These are phyloP conservation scores for Myiothlypis coronata DNA, from an alignment of 2,797 vertebrate species.

Conservation along the genomic window DNA sequence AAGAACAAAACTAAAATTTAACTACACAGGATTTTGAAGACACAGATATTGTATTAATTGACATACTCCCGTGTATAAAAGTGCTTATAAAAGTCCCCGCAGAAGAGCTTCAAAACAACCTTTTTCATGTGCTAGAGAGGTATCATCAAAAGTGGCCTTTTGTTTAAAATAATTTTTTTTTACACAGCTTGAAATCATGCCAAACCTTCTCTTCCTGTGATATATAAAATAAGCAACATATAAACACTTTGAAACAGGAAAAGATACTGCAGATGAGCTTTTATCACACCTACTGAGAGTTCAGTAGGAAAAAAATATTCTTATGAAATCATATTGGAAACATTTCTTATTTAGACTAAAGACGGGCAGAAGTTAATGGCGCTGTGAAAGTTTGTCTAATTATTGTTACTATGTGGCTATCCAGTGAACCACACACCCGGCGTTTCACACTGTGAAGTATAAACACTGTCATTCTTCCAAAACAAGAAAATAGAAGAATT, in stretches of 20 bases:
- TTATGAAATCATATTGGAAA: not conserved
- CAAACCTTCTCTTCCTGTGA: fast-evolving
- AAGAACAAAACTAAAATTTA: not conserved
- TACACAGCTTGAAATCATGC: not conserved
- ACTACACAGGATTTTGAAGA: not conserved
- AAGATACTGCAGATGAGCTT: not conserved
- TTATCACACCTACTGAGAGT: not conserved
- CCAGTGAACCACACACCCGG: not conserved
- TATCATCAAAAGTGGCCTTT: not conserved
- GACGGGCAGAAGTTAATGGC: not conserved
- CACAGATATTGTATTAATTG: not conserved
- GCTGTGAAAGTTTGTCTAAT: not conserved
- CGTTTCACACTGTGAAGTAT: not conserved
- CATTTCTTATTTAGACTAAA: not conserved
- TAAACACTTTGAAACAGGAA: not conserved
- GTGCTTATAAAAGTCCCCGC: not conserved
- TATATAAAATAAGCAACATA: not conserved
- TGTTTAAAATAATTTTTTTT: not conserved
- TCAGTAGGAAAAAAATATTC: not conserved
- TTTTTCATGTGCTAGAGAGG: not conserved
- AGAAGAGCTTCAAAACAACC: not conserved
- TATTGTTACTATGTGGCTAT: not conserved
- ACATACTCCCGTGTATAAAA: not conserved
- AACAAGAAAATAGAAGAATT: not conserved
- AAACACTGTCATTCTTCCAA: not conserved